Evolutionary conservation across 2,113 vertebrate genomes (phyloP), one percentile per base, ranked within the genome.

Genomic region (Meleagris gallopavo): DNA sequence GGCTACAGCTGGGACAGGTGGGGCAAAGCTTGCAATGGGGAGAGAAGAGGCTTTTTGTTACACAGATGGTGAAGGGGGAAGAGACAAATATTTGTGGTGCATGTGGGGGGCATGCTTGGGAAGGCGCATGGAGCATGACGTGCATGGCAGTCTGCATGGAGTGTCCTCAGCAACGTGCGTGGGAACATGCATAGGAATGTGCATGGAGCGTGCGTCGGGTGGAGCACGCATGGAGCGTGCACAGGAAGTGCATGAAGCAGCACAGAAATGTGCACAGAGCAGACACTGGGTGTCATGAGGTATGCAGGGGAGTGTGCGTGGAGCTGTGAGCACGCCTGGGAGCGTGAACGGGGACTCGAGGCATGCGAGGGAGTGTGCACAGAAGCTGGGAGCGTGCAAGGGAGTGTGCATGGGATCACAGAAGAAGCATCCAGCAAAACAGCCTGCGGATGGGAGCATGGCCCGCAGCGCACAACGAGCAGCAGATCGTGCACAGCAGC

Each of bases 21-120:
- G 32, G 43, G 50, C 15, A 78, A 80, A 92, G 5, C 12, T 32
- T 24, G 21, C 9, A 48, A 84, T 0, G 12, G 34, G 34, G 54
- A 34, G 12, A 0, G 62, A 87, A 90, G 0, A 30, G 70, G 48
- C 24, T 2, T 69, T 67, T 69, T 1, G 2, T 22, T 9, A 1
- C 8, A 12, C 6, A 16, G 22, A 3, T 4, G 19, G 12, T 3
- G 27, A 50, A 25, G 6, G 11, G 30, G 27, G 57, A 58, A n/a
- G 54, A 52, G 38, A 12, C 29, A 83, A 34, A 64, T 50, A 32
- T 30, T 0, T 3, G 19, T 4, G 61, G 46, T 3, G 46, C 2
- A 4, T 2, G 38, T 32, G 3, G 62, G 70, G 67, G 72, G 65
- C 0, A 1, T 10, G 14, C 6, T 8, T 2, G 29, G 19, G 41